phyloP scores from a whole-genome alignment of 2,888 invertebrate species.

The Autographa pulchrina region DNA sequence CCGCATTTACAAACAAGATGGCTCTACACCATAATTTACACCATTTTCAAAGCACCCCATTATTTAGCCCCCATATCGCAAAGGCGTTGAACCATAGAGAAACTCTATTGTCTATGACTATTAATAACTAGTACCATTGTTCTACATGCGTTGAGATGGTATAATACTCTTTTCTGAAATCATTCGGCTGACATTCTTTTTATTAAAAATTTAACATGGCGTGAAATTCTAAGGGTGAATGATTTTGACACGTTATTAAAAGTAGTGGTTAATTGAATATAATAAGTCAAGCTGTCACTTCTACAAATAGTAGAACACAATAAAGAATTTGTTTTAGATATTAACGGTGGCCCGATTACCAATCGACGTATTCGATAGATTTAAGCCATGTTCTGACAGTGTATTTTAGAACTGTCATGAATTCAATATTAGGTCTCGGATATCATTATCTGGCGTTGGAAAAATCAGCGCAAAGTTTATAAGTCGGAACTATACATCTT shows the following conservation, averaged over 20 bases:
- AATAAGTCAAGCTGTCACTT: no score
- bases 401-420: no score
- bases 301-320: no score
- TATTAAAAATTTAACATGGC: background rate
- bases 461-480: no score
- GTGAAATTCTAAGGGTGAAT: slow-evolving; percentile 16
- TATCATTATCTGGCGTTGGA: no score
- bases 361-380: no score
- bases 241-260: slow-evolving; percentile 24
- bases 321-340: no score
- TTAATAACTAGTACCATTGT: slow-evolving; percentile 61
- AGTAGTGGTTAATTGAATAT: background rate
- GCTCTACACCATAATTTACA: slow-evolving; percentile 21
- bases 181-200: slow-evolving; percentile 29
- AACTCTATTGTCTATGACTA: slow-evolving; percentile 66
- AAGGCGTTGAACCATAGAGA: slow-evolving; percentile 67
- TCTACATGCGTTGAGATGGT: slow-evolving; percentile 24
- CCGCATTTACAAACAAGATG: slow-evolving; percentile 21
- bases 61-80: slow-evolving; percentile 59
- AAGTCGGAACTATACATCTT: no score
- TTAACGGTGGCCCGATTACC: no score
- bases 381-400: no score
- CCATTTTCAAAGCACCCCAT: slow-evolving; percentile 47
- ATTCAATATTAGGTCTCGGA: no score
- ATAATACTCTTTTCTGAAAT: slow-evolving; percentile 42